phyloP scores from a whole-genome alignment of 2,888 invertebrate genomes.

The Lordiphosa andalusiaca region DNA sequence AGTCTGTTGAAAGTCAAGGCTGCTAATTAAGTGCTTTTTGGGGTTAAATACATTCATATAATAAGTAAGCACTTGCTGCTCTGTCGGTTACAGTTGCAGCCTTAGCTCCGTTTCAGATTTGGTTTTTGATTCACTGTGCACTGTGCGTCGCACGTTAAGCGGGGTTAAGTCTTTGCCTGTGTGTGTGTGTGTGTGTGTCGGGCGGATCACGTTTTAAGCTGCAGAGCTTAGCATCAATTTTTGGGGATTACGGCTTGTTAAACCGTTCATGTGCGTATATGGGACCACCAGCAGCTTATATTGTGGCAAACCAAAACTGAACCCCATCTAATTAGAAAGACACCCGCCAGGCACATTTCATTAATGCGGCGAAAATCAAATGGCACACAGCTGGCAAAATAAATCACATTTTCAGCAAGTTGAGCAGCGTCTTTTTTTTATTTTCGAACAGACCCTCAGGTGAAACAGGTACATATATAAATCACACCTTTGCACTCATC shows the following conservation, averaged over 20 bases:
- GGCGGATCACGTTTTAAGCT: conserved; percentile 54
- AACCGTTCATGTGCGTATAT: conserved; percentile 7
- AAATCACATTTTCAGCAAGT: conserved; percentile 43
- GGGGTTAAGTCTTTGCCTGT: conserved; percentile 37
- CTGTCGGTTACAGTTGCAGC: conserved; percentile 17
- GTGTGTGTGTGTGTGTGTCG: conserved; percentile 16
- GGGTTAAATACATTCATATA: conserved; percentile 40
- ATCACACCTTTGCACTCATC: conserved; percentile 22
- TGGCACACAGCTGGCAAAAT: conserved; percentile 40
- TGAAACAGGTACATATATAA: conserved; percentile 27
- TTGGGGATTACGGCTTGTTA: conserved; percentile 60
- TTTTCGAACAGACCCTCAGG: conserved; percentile 31
- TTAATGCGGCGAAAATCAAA: conserved; percentile 40
- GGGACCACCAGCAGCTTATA: conserved; percentile 18
- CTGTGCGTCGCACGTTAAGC: conserved; percentile 47
- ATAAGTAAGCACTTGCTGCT: conserved; percentile 23
- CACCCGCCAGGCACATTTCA: conserved; percentile 25
- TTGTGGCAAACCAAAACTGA: conserved; percentile 22
- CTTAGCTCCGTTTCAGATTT: conserved; percentile 24
- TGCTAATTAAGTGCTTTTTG: conserved; percentile 64
- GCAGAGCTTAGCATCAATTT: conserved; percentile 65
- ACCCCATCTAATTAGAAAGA: conserved; percentile 31
- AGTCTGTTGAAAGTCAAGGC: conserved; percentile 61
- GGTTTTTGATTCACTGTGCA: conserved; percentile 41
- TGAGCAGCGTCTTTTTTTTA: conserved; percentile 33